phyloP scores from a whole-genome alignment of 2,888 invertebrate species.

The Pristionchus japonicus region DNA sequence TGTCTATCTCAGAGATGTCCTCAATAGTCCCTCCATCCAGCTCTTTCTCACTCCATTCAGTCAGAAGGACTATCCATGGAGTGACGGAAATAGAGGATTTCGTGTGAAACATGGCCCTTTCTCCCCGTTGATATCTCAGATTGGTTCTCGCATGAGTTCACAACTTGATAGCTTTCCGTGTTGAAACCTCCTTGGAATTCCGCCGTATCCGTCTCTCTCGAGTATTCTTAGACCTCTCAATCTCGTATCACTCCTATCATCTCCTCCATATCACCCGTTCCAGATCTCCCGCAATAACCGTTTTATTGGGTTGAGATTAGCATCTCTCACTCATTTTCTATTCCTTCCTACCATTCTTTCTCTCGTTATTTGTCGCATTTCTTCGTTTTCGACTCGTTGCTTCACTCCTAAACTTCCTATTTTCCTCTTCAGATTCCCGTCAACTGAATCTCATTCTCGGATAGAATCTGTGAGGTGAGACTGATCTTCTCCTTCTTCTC shows the following conservation, averaged over 20 bases:
- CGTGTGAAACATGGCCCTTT: neutral
- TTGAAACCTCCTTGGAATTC: conserved; percentile 11
- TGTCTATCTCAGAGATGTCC: neutral
- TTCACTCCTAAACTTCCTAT: neutral
- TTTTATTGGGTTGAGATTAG: conserved; percentile 13
- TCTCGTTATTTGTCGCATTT: neutral
- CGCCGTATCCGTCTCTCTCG: neutral
- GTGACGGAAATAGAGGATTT: neutral
- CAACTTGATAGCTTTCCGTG: conserved; percentile 9
- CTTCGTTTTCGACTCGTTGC: neutral
- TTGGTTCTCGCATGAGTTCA: conserved; percentile 25
- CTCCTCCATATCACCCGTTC: neutral
- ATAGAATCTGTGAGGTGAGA: neutral
- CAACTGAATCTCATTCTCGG: neutral
- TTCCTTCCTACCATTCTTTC: conserved; percentile 1
- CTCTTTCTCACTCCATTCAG: neutral
- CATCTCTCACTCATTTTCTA: neutral
- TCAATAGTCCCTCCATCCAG: neutral
- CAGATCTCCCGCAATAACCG: conserved; percentile 31
- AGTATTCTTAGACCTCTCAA: neutral
- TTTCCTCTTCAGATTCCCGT: neutral
- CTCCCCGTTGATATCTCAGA: neutral
- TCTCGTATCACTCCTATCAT: neutral
- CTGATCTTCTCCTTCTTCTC: neutral
- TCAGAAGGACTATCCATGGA: too few species aligned